These are phyloP conservation scores for Stenopsyche tienmushanensis DNA, from an alignment of 1,140 invertebrate genomes.

Conservation along the genomic window DNA sequence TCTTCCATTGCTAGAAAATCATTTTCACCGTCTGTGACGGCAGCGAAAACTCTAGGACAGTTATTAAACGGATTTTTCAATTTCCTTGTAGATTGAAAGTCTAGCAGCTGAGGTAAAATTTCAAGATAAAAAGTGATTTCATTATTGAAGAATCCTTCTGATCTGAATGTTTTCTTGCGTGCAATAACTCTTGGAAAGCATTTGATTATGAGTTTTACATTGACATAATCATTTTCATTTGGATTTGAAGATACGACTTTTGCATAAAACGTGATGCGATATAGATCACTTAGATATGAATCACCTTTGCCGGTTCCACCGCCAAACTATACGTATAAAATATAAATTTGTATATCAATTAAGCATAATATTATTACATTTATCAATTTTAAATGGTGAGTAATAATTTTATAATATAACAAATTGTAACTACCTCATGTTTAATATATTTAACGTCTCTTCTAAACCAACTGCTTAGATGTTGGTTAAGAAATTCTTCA, in stretches of 20 bases:
- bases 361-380: no score
- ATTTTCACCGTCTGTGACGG: slow-evolving; percentile 60
- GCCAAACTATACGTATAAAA: slow-evolving; percentile 27
- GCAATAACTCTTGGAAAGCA: slow-evolving; percentile 58
- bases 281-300: slow-evolving; percentile 60
- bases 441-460: slow-evolving; percentile 21
- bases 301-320: slow-evolving; percentile 55
- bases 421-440: slow-evolving; percentile 15
- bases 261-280: slow-evolving; percentile 53
- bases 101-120: slow-evolving; percentile 51
- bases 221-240: slow-evolving; percentile 27
- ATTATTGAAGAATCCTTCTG: slow-evolving; percentile 61
- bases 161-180: slow-evolving; percentile 60
- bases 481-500: slow-evolving; percentile 16
- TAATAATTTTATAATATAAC: slow-evolving; percentile 1
- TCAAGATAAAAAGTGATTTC: slow-evolving; percentile 62
- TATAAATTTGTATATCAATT: no score
- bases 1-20: slow-evolving; percentile 70
- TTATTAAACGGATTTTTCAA: slow-evolving; percentile 55
- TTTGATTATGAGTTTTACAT: slow-evolving; percentile 57
- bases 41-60: slow-evolving; percentile 57
- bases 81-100: slow-evolving; percentile 52
- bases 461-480: slow-evolving; percentile 28
- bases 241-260: slow-evolving; percentile 44
- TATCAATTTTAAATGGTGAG: no score